phyloP scores from a whole-genome alignment of 1,140 invertebrate species.

The Metopolophium dirhodum region DNA sequence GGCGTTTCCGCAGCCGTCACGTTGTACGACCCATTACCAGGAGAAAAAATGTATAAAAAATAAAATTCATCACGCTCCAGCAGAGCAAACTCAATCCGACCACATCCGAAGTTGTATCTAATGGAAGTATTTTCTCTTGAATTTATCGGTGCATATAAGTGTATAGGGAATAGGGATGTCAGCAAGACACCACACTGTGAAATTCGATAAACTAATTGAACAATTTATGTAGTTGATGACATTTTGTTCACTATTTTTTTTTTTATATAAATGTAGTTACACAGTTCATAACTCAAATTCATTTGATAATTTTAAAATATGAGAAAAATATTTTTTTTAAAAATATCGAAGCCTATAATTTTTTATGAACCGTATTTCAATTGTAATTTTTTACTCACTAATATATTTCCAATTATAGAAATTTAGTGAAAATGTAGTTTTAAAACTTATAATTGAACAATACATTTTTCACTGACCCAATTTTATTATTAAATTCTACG shows the following conservation, averaged over 20 bases:
- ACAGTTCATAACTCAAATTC: not conserved
- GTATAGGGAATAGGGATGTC: not conserved
- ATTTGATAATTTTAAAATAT: not conserved
- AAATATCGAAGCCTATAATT: not conserved
- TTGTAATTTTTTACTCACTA: not conserved
- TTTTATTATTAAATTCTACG: not conserved
- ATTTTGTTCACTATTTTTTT: not conserved
- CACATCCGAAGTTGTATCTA: constrained; percentile 23
- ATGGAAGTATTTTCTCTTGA: not conserved
- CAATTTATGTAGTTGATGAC: not conserved
- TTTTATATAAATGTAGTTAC: no score
- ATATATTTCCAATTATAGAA: not conserved
- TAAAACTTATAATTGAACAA: no score
- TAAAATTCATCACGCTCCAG: constrained; percentile 34
- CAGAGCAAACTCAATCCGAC: constrained; percentile 21
- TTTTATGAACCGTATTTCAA: not conserved
- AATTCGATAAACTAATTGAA: constrained; percentile 10
- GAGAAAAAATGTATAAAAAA: constrained; percentile 19
- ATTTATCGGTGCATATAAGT: not conserved
- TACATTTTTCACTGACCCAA: not conserved
- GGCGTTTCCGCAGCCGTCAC: constrained; percentile 42
- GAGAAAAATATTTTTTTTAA: not conserved
- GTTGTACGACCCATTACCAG: constrained; percentile 8
- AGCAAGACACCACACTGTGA: not conserved
- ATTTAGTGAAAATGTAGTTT: no score